A percentile compares a stretch with the other conserved stretches of the same genome.
phyloP scores from a whole-genome alignment of 1,140 invertebrate genomes.

The Panagrolaimus sp. region DNA sequence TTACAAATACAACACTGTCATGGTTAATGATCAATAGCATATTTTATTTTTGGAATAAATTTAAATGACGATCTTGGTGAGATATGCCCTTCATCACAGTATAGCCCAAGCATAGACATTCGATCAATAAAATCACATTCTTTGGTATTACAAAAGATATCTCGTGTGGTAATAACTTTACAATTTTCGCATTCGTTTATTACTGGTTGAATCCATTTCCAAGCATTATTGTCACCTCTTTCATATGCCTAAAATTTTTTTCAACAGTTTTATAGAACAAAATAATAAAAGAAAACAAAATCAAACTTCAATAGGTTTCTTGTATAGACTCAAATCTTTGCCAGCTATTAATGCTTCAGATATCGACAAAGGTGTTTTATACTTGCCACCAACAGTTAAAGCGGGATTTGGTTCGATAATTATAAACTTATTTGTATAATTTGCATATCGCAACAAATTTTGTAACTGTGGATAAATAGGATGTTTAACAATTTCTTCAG shows the following conservation, averaged over 20 bases:
- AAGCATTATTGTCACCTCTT: background rate
- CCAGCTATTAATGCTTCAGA: too few relatives aligned
- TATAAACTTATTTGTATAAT: background rate
- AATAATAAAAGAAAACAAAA: too few relatives aligned
- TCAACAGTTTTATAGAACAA: too few relatives aligned
- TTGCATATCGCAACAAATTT: background rate
- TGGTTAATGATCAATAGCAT: too few relatives aligned
- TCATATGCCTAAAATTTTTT: background rate
- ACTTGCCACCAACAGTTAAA: background rate
- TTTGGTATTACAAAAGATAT: background rate
- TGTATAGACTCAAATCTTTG: too few relatives aligned
- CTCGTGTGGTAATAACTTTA: background rate
- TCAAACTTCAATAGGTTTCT: too few relatives aligned
- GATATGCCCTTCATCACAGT: background rate
- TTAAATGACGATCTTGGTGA: background rate
- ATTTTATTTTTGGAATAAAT: too few relatives aligned
- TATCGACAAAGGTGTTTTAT: background rate
- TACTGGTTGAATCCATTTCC: background rate
- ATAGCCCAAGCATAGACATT: background rate
- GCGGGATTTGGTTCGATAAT: constrained; percentile 1
- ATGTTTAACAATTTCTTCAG: too few relatives aligned
- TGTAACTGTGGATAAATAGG: too few relatives aligned
- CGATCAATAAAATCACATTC: background rate
- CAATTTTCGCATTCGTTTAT: background rate
- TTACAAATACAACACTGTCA: too few relatives aligned